Evolutionary conservation across 2,888 invertebrate genomes (phyloP), one percentile per base, ranked within the genome.

Genomic region (Campopleginae sp.): DNA sequence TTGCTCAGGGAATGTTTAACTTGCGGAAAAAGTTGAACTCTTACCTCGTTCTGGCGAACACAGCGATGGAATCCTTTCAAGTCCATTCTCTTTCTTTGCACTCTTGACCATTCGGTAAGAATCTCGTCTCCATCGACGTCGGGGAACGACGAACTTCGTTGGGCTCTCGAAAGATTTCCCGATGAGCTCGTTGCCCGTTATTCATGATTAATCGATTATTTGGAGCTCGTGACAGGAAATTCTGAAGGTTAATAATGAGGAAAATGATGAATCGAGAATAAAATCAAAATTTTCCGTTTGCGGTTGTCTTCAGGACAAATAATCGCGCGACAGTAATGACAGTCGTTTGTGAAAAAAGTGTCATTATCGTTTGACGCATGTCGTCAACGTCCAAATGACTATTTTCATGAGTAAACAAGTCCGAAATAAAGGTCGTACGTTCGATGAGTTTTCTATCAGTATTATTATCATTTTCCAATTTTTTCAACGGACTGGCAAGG

Each of bases 401-500:
- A 70, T 38, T 74, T 68, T 71, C n/a, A n/a, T n/a, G 65, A 61
- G 46, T 80, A 31, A 83, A 68, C 14, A 66, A 51, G 68, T 74
- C 71, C 42, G 14, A n/a, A 48, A 71, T 76, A 68, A 48, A n/a
- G 27, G 78, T 75, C 27, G 23, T 17, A 51, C 72, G 79, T 85
- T 86, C 85, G 66, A 87, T 86, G 86, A 63, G 80, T 77, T 61
- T 84, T 78, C 66, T 81, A 70, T 33, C 42, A 78, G 58, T 51
- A n/a, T 80, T 46, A 19, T 80, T 63, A 46, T 19, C 38, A 38
- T 38, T 38, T 48, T 77, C 76, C 51, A 74, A 76, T 71, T 19
- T 61, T 65, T 48, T 83, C 78, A 38, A 46, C 68, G 83, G 79
- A 76, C 74, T 61, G 78, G 44, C 65, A 76, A 84, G 68, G 70